Evolutionary conservation across 2,797 vertebrate species (phyloP).

Genomic region (Sciaenops ocellatus): DNA sequence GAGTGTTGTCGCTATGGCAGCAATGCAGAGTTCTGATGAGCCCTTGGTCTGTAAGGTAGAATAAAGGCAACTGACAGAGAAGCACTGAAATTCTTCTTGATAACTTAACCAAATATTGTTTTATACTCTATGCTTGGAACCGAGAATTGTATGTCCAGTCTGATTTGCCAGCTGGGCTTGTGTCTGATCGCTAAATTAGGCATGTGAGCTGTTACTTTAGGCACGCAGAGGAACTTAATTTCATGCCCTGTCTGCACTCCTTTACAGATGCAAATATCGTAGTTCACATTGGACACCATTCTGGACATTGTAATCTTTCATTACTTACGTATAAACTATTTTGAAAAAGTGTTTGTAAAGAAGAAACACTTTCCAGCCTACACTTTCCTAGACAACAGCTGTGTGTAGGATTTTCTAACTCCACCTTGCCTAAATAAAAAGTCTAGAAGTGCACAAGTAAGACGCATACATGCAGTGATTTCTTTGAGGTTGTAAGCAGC

Average conservation of each 20-base stretch:
- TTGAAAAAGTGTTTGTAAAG: constrained; percentile 26
- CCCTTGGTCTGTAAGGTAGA: constrained; percentile 38
- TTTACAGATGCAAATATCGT: constrained; percentile 46
- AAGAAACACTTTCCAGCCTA: background rate
- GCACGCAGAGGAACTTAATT: constrained; percentile 50
- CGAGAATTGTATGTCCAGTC: constrained; percentile 28
- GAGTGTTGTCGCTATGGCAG: constrained; percentile 80
- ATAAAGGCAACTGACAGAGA: constrained; percentile 18
- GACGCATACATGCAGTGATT: background rate
- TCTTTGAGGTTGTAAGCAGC: background rate
- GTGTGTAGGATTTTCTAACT: background rate
- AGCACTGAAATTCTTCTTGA: constrained; percentile 6
- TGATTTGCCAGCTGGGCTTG: constrained; percentile 29
- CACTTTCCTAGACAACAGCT: background rate
- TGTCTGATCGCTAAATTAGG: constrained; percentile 50
- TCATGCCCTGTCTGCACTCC: constrained; percentile 59
- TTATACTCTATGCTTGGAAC: background rate
- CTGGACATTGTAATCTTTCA: constrained; percentile 30
- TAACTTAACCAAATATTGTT: constrained; percentile 12
- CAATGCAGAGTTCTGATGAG: constrained; percentile 63
- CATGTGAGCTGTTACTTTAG: constrained; percentile 41
- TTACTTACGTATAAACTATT: constrained; percentile 9
- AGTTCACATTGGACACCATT: constrained; percentile 31
- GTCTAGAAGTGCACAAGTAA: background rate
- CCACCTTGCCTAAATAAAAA: background rate